Conservation (phyloP, 1,140 invertebrate genomes). For the Portunus trituberculatus region DNA sequence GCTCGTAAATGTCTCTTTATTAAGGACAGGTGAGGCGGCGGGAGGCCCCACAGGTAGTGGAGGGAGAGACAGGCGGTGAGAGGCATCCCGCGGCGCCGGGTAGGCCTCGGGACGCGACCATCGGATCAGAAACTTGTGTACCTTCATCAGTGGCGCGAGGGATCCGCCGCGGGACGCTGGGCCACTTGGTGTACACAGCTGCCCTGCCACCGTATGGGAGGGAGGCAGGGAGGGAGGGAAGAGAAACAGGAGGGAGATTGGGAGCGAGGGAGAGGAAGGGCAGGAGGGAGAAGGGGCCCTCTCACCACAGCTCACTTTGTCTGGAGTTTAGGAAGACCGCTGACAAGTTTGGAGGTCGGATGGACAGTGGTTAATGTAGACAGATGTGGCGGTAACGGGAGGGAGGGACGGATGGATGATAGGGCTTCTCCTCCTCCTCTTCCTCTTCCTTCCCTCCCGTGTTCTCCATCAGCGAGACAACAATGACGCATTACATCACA, state of each 20-base stretch:
- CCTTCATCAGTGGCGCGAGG: not conserved
- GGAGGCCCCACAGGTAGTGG: not conserved
- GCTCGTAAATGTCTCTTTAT: not conserved
- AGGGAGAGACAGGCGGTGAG: not conserved
- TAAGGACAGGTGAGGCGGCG: not conserved
- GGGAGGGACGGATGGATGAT: constrained; percentile 29
- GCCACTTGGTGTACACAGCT: not conserved
- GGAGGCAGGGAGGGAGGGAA: no score
- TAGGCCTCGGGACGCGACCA: not conserved
- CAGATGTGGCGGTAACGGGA: constrained; percentile 15
- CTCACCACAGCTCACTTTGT: constrained; percentile 30
- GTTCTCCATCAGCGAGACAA: not conserved
- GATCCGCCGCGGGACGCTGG: not conserved
- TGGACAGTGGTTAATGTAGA: constrained; percentile 36
- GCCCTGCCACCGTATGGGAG: not conserved
- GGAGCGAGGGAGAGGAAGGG: not conserved
- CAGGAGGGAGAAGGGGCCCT: not conserved
- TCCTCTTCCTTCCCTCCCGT: not conserved
- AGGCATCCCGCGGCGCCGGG: not conserved
- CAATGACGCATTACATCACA: not conserved
- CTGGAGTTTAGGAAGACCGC: constrained; percentile 32
- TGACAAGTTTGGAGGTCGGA: constrained; percentile 44
- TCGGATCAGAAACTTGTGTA: not conserved
- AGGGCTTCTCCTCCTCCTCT: not conserved
- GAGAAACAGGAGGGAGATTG: no score